phyloP scores from a whole-genome alignment of 1,140 invertebrate genomes.

The Euura saliciscinereae region DNA sequence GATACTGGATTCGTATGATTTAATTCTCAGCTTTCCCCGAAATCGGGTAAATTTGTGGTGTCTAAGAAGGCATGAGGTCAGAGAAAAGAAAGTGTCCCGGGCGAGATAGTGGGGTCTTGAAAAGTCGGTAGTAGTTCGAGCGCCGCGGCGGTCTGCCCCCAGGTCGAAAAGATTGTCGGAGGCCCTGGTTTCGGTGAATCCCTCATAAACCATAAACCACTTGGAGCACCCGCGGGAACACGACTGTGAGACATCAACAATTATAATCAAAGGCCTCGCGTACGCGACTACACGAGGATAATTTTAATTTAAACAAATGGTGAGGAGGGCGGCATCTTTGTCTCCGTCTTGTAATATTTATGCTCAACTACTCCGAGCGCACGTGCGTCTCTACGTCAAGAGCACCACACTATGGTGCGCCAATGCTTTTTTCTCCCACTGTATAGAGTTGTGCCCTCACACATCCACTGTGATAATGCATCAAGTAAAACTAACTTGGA shows the following conservation, averaged over 20 bases:
- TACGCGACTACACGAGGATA: constrained; percentile 41
- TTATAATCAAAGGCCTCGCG: constrained; percentile 54
- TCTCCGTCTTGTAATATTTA: constrained; percentile 61
- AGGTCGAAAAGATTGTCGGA: constrained; percentile 4
- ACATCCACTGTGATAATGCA: too few species aligned
- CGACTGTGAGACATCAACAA: constrained; percentile 46
- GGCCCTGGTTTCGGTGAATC: constrained; percentile 32
- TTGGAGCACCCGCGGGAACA: constrained; percentile 21
- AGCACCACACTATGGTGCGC: constrained; percentile 32
- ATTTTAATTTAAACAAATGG: constrained; percentile 63
- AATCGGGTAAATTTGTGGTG: constrained; percentile 22
- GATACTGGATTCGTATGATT: too few species aligned
- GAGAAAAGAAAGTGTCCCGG: background rate
- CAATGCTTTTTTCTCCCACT: background rate
- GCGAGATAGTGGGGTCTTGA: background rate
- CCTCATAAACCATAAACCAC: constrained; percentile 40
- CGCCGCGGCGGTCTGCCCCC: background rate
- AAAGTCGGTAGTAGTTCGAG: background rate
- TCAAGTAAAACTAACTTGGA: too few species aligned
- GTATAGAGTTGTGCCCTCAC: too few species aligned
- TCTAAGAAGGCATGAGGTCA: background rate
- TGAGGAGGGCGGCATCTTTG: constrained; percentile 59
- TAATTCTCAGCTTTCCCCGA: too few species aligned
- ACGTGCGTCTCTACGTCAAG: constrained; percentile 60
- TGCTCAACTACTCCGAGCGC: constrained; percentile 52